Conservation (phyloP, 2,113 vertebrate species). For the Choloepus hoffmanni region DNA sequence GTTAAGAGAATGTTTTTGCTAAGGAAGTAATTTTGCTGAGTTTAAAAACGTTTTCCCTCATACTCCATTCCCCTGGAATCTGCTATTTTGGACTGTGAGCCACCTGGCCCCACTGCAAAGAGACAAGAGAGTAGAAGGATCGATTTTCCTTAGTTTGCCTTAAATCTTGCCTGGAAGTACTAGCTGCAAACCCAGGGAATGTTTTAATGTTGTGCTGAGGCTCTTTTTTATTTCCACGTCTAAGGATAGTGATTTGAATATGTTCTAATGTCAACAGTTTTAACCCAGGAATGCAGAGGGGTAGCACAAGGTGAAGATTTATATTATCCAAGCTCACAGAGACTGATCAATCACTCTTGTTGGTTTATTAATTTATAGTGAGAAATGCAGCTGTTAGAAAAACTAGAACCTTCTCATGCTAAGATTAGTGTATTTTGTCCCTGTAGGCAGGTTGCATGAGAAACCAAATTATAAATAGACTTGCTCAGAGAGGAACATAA, state of each 20-base stretch:
- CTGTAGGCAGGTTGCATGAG: not conserved
- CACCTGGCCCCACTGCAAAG: not conserved
- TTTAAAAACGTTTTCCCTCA: not conserved
- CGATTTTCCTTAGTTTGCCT: not conserved
- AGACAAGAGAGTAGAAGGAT: not conserved
- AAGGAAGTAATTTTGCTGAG: conserved; percentile 37
- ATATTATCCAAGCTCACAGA: not conserved
- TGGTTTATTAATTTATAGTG: conserved; percentile 38
- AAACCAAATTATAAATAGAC: conserved; percentile 65
- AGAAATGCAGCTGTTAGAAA: conserved; percentile 50
- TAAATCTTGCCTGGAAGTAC: not conserved
- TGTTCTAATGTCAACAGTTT: not conserved
- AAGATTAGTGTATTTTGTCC: not conserved
- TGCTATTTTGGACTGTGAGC: not conserved
- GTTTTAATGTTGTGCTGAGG: not conserved
- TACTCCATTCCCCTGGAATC: not conserved
- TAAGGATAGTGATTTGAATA: not conserved
- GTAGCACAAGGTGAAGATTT: not conserved
- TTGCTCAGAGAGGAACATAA: conserved; percentile 29
- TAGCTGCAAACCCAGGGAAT: not conserved
- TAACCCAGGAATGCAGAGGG: not conserved
- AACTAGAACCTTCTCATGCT: not conserved
- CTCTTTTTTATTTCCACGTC: not conserved
- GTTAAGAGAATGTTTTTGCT: conserved; percentile 37
- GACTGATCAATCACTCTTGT: not conserved